Evolutionary conservation across 2,797 vertebrate species (phyloP), one percentile per base, ranked within the genome.

Genomic region (Podargus strigoides): DNA sequence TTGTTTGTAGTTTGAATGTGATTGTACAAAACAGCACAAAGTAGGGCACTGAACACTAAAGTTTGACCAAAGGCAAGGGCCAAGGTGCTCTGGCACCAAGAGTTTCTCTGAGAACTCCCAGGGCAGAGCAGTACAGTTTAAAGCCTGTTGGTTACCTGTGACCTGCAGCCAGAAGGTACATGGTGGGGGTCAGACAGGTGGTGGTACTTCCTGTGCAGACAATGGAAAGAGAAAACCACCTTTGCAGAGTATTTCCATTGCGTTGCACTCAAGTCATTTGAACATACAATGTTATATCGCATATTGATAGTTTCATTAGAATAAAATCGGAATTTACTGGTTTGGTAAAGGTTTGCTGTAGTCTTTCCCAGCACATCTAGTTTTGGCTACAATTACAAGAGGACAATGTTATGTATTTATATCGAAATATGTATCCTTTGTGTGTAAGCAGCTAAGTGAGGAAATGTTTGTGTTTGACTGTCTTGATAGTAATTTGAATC

Each of bases 81-180:
- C 12, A 18, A 52, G 47, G 41, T 52, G 34, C 55, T 77, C 42
- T 53, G 49, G 10, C 30, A 49, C 30, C 32, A 19, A 28, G 16
- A 55, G 36, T 37, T 60, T 34, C 46, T 66, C 52, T 18, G 46
- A 36, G 46, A 72, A 28, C 34, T 32, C 36, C 36, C 36, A 13
- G 13, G 55, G 32, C 42, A 47, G 50, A 79, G 44, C 4, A 0
- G 14, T 37, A 17, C 3, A 6, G 9, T 12, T 50, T 42, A 53
- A 85, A 89, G 37, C 4, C 50, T 3, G 0, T 3, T 55, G 55
- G 39, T 28, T 68, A 6, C 30, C 36, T 1, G 2, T 21, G 72
- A n/a, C 7, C 26, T 2, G 1, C 12, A 63, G 27, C 7, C 76
- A 59, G 67, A 30, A 67, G 30, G 32, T 46, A 8, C 1, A 0